Conservation (phyloP, 2,797 vertebrate species). For the Sebastes vulpes region DNA sequence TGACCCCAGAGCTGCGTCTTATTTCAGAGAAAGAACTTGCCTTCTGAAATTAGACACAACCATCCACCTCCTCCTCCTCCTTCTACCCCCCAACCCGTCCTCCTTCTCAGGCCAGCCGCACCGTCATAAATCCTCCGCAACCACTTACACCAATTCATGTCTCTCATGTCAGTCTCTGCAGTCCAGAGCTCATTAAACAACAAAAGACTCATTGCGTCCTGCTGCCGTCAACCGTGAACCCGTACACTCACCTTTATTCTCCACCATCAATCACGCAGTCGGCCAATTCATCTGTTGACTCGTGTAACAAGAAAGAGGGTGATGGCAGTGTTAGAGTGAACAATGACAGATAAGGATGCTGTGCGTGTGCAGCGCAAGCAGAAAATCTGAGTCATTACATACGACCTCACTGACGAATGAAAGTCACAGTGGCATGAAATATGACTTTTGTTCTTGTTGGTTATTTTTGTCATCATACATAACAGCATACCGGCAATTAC, state of each 20-base stretch:
- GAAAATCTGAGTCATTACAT: not conserved
- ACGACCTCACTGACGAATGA: not conserved
- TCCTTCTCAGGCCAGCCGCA: constrained; percentile 21
- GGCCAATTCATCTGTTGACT: constrained; percentile 23
- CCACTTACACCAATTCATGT: constrained; percentile 51
- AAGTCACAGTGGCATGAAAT: constrained; percentile 8
- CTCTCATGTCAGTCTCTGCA: constrained; percentile 25
- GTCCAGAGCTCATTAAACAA: constrained; percentile 54
- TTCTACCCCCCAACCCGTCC: not conserved
- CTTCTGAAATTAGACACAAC: constrained; percentile 70
- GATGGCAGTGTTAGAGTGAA: not conserved
- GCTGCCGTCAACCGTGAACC: constrained; percentile 28
- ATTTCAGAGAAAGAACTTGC: constrained; percentile 62
- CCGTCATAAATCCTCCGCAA: constrained; percentile 65
- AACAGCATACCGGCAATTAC: not conserved
- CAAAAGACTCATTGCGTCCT: constrained; percentile 18
- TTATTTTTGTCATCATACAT: not conserved
- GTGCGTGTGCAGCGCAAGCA: constrained; percentile 3
- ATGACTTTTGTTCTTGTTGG: not conserved
- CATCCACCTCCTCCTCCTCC: not conserved
- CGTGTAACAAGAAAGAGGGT: not conserved
- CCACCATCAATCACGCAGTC: constrained; percentile 49
- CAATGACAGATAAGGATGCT: constrained; percentile 1
- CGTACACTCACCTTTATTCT: constrained; percentile 38
- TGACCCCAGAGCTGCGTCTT: constrained; percentile 49